Percentiles rank a stretch among this genome's conserved stretches.
These are phyloP conservation scores for Phortica magna DNA, from an alignment of 2,888 invertebrate species.

Conservation along the genomic window DNA sequence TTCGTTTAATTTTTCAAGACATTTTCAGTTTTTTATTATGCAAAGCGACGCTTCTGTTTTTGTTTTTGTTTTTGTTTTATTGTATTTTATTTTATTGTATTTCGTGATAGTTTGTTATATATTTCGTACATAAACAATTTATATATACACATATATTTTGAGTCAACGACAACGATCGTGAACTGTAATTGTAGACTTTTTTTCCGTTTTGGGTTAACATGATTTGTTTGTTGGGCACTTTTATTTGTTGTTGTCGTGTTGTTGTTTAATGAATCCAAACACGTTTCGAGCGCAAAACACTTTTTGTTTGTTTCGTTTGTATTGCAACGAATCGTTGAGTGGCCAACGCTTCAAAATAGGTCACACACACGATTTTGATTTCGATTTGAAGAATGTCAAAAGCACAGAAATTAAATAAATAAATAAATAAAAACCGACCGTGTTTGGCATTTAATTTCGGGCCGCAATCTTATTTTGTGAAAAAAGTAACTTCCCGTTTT, in stretches of 20 bases:
- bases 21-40: constrained; percentile 20
- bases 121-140: not conserved
- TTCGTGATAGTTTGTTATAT: constrained; percentile 20
- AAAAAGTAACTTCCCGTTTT: too few relatives aligned
- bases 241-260: constrained; percentile 1
- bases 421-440: too few relatives aligned
- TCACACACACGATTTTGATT: constrained; percentile 25
- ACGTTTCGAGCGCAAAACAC: constrained; percentile 19
- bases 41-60: constrained; percentile 14
- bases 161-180: not conserved
- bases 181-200: constrained; percentile 29
- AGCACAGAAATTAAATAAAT: not conserved
- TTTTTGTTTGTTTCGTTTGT: not conserved
- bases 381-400: constrained; percentile 9
- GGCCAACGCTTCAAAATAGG: constrained; percentile 26
- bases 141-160: not conserved
- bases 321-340: not conserved
- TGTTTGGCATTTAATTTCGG: too few relatives aligned
- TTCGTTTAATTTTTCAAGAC: constrained; percentile 43
- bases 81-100: constrained; percentile 16
- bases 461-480: too few relatives aligned
- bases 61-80: constrained; percentile 2
- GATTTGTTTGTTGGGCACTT: constrained; percentile 6
- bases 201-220: constrained; percentile 6
- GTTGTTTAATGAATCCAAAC: constrained; percentile 24